Evolutionary conservation across 2,113 vertebrate genomes (phyloP).

Genomic region (Albula goreensis): DNA sequence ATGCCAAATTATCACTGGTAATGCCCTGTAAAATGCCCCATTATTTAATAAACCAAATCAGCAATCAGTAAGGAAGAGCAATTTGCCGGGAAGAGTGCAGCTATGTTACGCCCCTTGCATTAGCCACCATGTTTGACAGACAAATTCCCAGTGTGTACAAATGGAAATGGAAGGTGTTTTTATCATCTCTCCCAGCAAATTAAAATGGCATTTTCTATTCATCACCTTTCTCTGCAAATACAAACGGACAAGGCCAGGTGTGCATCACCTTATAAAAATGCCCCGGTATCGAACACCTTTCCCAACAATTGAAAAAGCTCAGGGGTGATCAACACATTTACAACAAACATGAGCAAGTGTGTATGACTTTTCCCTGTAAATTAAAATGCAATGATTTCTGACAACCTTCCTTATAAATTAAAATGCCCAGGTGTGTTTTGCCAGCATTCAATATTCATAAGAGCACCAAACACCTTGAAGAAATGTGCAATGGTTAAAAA

Average conservation of each 20-base stretch:
- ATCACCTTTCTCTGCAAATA: neutral
- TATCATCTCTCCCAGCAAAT: neutral
- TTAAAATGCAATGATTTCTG: too few species aligned
- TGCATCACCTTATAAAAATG: neutral
- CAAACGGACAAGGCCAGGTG: too few species aligned
- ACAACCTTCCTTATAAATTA: too few species aligned
- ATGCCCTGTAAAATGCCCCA: neutral
- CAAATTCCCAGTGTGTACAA: neutral
- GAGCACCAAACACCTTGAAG: too few species aligned
- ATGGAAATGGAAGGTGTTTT: neutral
- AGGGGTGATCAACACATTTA: too few species aligned
- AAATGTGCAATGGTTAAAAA: too few species aligned
- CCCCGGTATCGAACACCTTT: too few species aligned
- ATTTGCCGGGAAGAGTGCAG: neutral
- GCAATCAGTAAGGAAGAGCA: neutral
- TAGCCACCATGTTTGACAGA: neutral
- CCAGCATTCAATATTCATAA: too few species aligned
- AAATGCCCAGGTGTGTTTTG: too few species aligned
- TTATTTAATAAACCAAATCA: neutral
- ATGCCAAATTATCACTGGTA: neutral
- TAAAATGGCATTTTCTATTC: too few species aligned
- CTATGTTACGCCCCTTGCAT: neutral
- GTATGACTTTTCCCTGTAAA: too few species aligned
- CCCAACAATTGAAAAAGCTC: too few species aligned
- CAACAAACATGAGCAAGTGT: neutral